phyloP scores from a whole-genome alignment of 2,888 invertebrate species.

The Crossocerus cetratus region DNA sequence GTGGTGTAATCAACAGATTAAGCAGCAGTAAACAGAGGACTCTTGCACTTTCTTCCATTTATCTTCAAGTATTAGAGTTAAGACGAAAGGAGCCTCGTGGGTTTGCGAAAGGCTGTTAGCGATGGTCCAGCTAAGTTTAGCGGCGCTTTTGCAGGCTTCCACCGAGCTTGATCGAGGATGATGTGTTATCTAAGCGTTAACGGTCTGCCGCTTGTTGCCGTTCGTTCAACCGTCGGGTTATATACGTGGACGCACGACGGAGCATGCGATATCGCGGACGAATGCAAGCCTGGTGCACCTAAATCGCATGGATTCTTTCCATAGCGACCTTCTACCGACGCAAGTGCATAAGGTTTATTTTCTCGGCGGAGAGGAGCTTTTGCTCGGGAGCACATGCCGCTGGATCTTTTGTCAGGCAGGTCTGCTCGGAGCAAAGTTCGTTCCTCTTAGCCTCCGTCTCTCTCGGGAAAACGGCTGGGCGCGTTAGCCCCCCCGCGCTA shows the following conservation, averaged over 20 bases:
- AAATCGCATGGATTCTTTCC: no score
- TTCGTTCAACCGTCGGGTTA: no score
- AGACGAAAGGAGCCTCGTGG: not conserved
- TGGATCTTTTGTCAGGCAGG: not conserved
- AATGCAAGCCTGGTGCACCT: no score
- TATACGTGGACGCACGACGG: no score
- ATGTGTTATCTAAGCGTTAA: conserved; percentile 54
- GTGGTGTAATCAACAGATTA: conserved; percentile 32
- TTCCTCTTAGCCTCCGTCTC: not conserved
- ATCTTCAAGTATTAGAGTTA: not conserved
- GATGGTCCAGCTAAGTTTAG: conserved; percentile 54
- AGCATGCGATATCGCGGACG: no score
- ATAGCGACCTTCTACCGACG: no score
- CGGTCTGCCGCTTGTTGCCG: no score
- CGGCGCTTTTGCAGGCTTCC: conserved; percentile 44
- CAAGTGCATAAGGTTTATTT: not conserved
- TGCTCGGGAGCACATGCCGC: not conserved
- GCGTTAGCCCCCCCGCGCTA: conserved; percentile 35
- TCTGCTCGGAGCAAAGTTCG: no score
- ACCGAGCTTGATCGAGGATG: conserved; percentile 46
- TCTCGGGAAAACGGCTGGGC: conserved; percentile 4
- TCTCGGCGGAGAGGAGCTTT: not conserved
- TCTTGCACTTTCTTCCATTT: not conserved
- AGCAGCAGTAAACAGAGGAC: conserved; percentile 30
- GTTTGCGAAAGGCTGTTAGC: conserved; percentile 30